A percentile compares a stretch with the other conserved stretches of the same genome.
phyloP scores from a whole-genome alignment of 1,140 invertebrate species.

The Drosophila leontia region DNA sequence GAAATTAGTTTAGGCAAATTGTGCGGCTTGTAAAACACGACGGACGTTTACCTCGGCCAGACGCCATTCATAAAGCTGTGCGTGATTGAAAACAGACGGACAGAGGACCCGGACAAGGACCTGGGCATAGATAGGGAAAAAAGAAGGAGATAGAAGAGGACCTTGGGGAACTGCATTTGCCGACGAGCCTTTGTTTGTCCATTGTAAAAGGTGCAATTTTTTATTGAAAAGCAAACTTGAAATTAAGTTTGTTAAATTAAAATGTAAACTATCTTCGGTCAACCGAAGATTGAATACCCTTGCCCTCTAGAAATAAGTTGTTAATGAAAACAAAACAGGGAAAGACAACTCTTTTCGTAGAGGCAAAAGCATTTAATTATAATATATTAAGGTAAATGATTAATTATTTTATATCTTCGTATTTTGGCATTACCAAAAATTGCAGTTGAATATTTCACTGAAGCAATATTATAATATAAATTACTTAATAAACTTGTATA shows the following conservation, averaged over 20 bases:
- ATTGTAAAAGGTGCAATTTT: conserved; percentile 71
- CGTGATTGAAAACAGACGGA: conserved; percentile 70
- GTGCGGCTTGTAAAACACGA: conserved; percentile 79
- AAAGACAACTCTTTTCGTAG: too few relatives aligned
- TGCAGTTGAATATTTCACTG: background rate
- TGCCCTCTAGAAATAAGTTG: background rate
- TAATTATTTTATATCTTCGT: too few relatives aligned
- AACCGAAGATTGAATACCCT: conserved; percentile 46
- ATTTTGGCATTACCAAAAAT: conserved; percentile 10
- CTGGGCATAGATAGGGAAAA: background rate
- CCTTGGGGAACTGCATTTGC: conserved; percentile 25
- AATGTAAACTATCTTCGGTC: conserved; percentile 25
- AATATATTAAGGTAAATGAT: background rate
- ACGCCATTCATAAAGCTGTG: conserved; percentile 69
- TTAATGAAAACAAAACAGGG: too few relatives aligned
- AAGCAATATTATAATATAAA: background rate
- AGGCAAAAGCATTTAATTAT: background rate
- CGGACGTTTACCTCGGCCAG: conserved; percentile 62
- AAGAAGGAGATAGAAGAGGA: background rate
- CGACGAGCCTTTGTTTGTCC: conserved; percentile 19
- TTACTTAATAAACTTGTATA: too few relatives aligned
- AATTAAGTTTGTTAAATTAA: conserved; percentile 19
- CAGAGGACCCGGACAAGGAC: conserved; percentile 5
- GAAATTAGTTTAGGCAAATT: conserved; percentile 84
- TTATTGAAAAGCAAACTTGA: conserved; percentile 25